phyloP scores from a whole-genome alignment of 2,888 invertebrate genomes.

The Macaria liturata region DNA sequence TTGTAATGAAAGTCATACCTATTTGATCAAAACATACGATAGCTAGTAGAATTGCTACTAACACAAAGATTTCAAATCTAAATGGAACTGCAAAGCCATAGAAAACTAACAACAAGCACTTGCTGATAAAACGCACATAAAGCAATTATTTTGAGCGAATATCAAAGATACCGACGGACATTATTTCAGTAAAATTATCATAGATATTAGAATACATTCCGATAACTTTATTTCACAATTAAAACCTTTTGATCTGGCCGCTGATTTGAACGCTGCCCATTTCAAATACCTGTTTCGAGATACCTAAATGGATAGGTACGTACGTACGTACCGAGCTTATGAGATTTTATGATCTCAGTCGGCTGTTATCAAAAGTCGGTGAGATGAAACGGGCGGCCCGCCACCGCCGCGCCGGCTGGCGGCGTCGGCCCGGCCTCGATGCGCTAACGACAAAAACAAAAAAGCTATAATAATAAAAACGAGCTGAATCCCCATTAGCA shows the following conservation, averaged over 20 bases:
- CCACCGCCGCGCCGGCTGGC: conserved; percentile 41
- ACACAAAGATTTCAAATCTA: neutral
- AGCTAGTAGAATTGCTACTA: too few relatives aligned
- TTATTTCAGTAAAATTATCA: conserved; percentile 16
- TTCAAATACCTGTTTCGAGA: conserved; percentile 42
- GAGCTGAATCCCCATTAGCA: conserved; percentile 43
- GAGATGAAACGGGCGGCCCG: conserved; percentile 46
- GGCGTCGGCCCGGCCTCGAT: conserved; percentile 43
- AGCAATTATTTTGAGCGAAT: conserved; percentile 4
- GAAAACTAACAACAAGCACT: neutral
- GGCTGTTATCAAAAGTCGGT: conserved; percentile 55
- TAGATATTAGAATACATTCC: conserved; percentile 17
- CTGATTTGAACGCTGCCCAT: conserved; percentile 26
- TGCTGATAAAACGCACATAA: conserved; percentile 14
- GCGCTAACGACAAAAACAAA: conserved; percentile 45
- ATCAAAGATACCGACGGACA: conserved; percentile 19
- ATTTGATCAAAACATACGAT: too few relatives aligned
- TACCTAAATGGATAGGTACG: conserved; percentile 38
- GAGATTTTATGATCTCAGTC: conserved; percentile 55
- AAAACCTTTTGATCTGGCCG: conserved; percentile 29
- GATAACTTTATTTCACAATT: conserved; percentile 24
- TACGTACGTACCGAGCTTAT: conserved; percentile 41
- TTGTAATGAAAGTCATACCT: too few relatives aligned
- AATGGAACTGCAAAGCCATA: conserved; percentile 6
- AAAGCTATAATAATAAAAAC: conserved; percentile 37